These are phyloP conservation scores for Cepaea nemoralis DNA, from an alignment of 1,140 invertebrate genomes.

Conservation along the genomic window DNA sequence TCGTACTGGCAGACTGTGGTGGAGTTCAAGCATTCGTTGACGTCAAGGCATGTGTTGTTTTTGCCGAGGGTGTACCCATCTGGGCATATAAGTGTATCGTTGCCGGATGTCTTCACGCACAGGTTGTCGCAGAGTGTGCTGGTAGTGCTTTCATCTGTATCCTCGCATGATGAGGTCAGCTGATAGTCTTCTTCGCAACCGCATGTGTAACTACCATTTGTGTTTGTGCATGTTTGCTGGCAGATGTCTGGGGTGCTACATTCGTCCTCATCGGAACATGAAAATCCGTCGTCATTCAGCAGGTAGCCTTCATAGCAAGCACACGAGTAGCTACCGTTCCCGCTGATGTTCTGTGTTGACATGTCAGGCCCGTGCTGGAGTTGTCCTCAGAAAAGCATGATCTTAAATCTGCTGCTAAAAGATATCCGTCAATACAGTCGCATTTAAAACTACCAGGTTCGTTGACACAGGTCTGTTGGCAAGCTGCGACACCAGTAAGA, in stretches of 20 bases:
- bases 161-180: too few species aligned
- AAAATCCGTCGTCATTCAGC: background rate
- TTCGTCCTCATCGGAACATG: background rate
- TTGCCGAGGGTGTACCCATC: too few species aligned
- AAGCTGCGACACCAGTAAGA: background rate
- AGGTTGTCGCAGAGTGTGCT: too few species aligned
- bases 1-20: background rate
- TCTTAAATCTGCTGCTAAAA: background rate
- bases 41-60: background rate
- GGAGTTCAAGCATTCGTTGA: background rate
- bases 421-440: background rate
- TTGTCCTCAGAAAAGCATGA: slow-evolving; percentile 3
- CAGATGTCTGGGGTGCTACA: background rate
- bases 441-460: background rate
- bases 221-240: background rate
- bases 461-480: background rate
- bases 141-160: too few species aligned
- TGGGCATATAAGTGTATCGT: too few species aligned
- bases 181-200: slow-evolving; percentile 39
- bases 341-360: background rate
- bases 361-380: background rate
- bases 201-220: slow-evolving; percentile 42
- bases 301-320: background rate
- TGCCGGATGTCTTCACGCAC: too few species aligned
- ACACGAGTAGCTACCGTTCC: background rate